Conservation (phyloP, 2,113 vertebrate species). For the Oenanthe oenanthe region DNA sequence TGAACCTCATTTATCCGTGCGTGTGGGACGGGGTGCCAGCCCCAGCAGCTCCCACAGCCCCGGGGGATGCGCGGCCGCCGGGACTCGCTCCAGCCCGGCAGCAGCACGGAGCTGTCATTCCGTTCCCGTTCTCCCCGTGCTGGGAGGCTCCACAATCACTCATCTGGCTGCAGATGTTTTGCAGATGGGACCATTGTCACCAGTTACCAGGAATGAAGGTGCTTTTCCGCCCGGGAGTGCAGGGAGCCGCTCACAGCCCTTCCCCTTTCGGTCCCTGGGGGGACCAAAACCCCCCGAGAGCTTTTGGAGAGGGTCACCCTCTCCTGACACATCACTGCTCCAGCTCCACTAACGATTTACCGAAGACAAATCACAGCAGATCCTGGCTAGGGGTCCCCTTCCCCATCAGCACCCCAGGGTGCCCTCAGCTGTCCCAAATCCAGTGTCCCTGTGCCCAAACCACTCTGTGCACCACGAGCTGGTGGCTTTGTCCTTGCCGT, state of each 20-base stretch:
- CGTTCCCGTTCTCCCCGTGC: fast-evolving
- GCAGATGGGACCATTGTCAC: background rate
- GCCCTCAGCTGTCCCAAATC: background rate
- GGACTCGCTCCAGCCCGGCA: fast-evolving
- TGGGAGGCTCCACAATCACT: fast-evolving
- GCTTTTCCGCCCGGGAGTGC: fast-evolving
- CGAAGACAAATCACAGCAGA: background rate
- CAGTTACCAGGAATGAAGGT: background rate
- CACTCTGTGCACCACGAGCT: fast-evolving
- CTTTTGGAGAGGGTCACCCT: background rate
- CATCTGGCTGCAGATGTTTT: background rate
- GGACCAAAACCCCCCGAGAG: background rate
- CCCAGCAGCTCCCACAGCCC: background rate
- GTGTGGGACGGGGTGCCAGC: background rate
- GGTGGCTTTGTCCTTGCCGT: background rate
- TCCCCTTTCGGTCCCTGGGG: background rate
- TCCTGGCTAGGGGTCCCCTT: background rate
- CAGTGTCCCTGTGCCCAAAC: fast-evolving
- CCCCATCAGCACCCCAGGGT: background rate
- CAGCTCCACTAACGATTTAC: fast-evolving
- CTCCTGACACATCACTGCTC: background rate
- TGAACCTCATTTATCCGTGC: fast-evolving
- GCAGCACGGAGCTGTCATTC: fast-evolving
- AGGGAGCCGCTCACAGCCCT: background rate
- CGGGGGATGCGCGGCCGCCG: fast-evolving